phyloP scores from a whole-genome alignment of 2,888 invertebrate species.

The Muschampia plurimacula region DNA sequence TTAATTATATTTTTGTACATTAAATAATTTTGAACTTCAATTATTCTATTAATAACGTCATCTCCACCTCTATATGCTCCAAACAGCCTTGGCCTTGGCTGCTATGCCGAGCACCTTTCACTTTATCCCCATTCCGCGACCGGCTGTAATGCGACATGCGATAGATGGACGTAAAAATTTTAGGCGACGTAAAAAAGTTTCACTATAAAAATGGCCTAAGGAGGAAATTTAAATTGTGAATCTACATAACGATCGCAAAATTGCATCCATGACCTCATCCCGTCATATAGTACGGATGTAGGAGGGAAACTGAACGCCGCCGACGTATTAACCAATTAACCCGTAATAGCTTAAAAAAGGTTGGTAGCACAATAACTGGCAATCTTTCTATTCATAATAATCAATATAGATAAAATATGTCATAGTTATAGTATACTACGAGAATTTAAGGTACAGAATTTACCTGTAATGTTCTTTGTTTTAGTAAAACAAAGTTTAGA shows the following conservation, averaged over 20 bases:
- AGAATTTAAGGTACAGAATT: too few species aligned
- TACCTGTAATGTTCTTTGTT: too few species aligned
- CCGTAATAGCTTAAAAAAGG: slow-evolving; percentile 10
- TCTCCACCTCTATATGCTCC: too few species aligned
- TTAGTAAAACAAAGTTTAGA: too few species aligned
- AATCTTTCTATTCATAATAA: neutral
- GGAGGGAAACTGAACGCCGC: slow-evolving; percentile 55
- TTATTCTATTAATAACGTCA: too few species aligned
- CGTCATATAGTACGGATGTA: slow-evolving; percentile 50
- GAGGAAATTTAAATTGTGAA: neutral
- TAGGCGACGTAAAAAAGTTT: too few species aligned
- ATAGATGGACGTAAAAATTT: too few species aligned
- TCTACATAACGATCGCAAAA: slow-evolving; percentile 39
- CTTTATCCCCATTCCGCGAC: too few species aligned
- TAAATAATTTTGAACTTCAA: neutral
- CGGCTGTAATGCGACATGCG: too few species aligned
- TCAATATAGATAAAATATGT: neutral
- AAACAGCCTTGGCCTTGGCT: too few species aligned
- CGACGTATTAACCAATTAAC: slow-evolving; percentile 29
- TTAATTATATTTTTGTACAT: too few species aligned
- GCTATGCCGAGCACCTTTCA: too few species aligned
- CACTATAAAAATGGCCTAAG: neutral
- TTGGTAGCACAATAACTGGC: neutral
- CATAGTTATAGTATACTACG: neutral
- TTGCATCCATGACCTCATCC: slow-evolving; percentile 76